These are phyloP conservation scores for Sebastes hubbsi DNA, from an alignment of 2,797 vertebrate species.

Conservation along the genomic window DNA sequence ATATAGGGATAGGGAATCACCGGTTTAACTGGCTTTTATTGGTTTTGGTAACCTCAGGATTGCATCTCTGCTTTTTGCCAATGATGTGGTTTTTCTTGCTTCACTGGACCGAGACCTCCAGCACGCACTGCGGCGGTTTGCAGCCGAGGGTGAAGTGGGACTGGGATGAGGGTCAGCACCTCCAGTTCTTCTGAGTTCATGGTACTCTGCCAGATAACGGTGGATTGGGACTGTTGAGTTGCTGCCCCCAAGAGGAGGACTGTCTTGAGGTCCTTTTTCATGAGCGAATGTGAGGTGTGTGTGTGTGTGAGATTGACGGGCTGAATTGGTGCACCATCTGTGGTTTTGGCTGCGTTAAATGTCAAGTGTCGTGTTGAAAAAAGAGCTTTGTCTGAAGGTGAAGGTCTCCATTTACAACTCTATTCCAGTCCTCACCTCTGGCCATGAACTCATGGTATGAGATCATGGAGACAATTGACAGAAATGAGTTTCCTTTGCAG, in stretches of 20 bases:
- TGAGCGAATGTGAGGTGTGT: background rate
- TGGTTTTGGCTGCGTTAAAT: background rate
- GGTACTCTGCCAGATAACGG: background rate
- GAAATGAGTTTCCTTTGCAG: background rate
- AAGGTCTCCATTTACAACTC: background rate
- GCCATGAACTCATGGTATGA: background rate
- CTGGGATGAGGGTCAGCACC: background rate
- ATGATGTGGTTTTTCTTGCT: conserved; percentile 18
- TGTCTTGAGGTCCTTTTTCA: background rate
- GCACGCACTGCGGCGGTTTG: background rate
- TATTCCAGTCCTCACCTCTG: conserved; percentile 5
- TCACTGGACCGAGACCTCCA: background rate
- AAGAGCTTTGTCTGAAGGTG: background rate
- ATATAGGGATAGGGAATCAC: background rate
- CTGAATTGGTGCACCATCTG: background rate
- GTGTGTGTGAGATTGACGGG: background rate
- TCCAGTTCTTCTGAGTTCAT: background rate
- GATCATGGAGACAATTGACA: conserved; percentile 19
- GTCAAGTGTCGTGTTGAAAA: background rate
- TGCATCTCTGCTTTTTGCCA: conserved; percentile 1
- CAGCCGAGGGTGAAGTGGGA: conserved; percentile 14
- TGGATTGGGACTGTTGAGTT: background rate
- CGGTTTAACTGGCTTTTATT: background rate
- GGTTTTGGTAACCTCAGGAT: conserved; percentile 14
- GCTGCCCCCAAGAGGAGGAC: background rate